These are phyloP conservation scores for Idaea straminata DNA, from an alignment of 2,888 invertebrate species.

Conservation along the genomic window DNA sequence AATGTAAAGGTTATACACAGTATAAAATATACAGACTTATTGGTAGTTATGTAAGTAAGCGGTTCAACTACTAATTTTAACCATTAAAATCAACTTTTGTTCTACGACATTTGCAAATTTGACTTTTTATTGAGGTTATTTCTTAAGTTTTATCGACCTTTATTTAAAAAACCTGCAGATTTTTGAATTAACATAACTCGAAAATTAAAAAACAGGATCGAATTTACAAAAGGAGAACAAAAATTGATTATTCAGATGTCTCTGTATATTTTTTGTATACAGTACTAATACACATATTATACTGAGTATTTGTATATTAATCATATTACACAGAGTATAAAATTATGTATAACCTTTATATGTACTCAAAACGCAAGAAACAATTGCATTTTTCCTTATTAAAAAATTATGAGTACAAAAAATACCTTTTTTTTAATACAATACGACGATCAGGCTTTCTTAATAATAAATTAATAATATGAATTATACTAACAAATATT, in stretches of 20 bases:
- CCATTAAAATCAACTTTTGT: background rate
- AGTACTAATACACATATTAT: background rate
- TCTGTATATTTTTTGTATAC: background rate
- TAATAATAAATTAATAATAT: conserved; percentile 24
- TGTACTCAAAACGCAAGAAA: conserved; percentile 23
- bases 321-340: background rate
- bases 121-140: too few relatives aligned
- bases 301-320: background rate
- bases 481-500: conserved; percentile 24
- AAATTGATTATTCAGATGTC: background rate
- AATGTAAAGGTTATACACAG: background rate
- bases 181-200: too few relatives aligned
- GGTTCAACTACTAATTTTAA: too few relatives aligned
- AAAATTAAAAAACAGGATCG: too few relatives aligned
- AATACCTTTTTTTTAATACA: conserved; percentile 51
- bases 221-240: too few relatives aligned
- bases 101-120: too few relatives aligned
- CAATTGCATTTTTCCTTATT: conserved; percentile 26
- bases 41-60: too few relatives aligned
- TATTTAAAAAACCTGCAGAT: too few relatives aligned
- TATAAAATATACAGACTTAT: background rate
- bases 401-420: conserved; percentile 59
- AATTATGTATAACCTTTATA: conserved; percentile 10
- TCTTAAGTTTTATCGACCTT: too few relatives aligned
- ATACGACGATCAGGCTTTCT: conserved; percentile 26